Base-by-base conservation (phyloP, 2,888 invertebrate species). In the Cosmorhoe ocellata region DNA sequence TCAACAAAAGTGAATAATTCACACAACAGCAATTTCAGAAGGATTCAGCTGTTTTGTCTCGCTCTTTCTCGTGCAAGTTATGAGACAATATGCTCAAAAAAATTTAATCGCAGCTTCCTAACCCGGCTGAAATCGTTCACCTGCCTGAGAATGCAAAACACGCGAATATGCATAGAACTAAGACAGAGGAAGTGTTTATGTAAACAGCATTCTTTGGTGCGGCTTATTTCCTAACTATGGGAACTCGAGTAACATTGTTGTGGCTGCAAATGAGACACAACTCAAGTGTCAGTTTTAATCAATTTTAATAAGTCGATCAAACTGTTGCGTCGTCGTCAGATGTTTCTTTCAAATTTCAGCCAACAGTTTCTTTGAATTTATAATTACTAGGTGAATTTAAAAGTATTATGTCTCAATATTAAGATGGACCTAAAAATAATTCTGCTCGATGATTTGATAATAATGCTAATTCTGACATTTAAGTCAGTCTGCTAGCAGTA, bases 121-220 rank as follows among this genome's bases (percentile, higher is more conserved):
- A n/a, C n/a, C n/a, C n/a, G n/a, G n/a, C n/a, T n/a, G n/a, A n/a
- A n/a, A n/a, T n/a, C n/a, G n/a, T 18, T 2, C 32, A 38, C 38
- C 26, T 24, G 37, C 26, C 7, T 24, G 24, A 4, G 10, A 51
- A 52, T 47, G 38, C 42, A 34, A 47, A 38, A 32, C 33, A 31
- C 9, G 26, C 13, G 31, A 37, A 24, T 1, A 18, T 18, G 24
- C 10, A 24, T 26, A 26, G 13, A 14, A 43, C 42, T 33, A 13
- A 10, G 34, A 33, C 33, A 28, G 22, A 26, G 43, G 50, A 50
- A 54, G 46, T 46, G 39, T 50, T 50, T 50, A 50, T 43, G 50
- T 50, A 46, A 50, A 54, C 49, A 44, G 14, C 53, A 50, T 42
- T 50, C 46, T 43, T 33, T 33, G 32, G 39, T 28, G 28, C 36